Evolutionary conservation across 2,113 vertebrate species (phyloP).

Genomic region (Ceuthmochares aereus): DNA sequence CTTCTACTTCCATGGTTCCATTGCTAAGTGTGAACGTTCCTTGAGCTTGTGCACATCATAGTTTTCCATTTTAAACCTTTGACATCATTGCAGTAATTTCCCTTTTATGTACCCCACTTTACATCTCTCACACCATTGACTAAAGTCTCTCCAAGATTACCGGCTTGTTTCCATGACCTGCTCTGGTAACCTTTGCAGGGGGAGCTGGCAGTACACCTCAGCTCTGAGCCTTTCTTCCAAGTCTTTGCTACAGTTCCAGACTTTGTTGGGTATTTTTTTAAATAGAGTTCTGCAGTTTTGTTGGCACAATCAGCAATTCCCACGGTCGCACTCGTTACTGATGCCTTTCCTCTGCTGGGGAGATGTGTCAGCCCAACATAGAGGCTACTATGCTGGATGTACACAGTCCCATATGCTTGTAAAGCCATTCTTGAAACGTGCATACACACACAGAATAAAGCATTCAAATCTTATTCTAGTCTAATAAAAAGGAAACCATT

Average conservation of each 20-base stretch:
- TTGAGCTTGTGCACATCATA: fast-evolving
- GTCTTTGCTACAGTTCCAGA: neutral
- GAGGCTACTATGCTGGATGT: neutral
- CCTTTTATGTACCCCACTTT: fast-evolving
- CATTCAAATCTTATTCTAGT: neutral
- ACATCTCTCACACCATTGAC: neutral
- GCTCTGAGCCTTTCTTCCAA: neutral
- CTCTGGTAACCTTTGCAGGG: neutral
- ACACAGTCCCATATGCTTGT: neutral
- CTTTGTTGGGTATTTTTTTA: neutral
- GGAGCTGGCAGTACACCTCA: neutral
- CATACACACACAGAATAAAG: neutral
- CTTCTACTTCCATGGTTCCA: neutral
- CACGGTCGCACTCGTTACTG: neutral
- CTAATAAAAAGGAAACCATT: neutral
- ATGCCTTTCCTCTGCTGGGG: neutral
- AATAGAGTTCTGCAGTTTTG: neutral
- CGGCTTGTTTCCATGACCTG: neutral
- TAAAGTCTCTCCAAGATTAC: neutral
- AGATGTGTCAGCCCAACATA: neutral
- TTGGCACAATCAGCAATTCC: neutral
- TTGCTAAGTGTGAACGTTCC: neutral
- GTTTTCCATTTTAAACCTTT: neutral
- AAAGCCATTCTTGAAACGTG: neutral
- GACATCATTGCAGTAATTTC: neutral